A percentile compares a stretch with the other conserved stretches of the same genome.
These are phyloP conservation scores for Drepana falcataria DNA, from an alignment of 2,888 invertebrate species.

Conservation along the genomic window DNA sequence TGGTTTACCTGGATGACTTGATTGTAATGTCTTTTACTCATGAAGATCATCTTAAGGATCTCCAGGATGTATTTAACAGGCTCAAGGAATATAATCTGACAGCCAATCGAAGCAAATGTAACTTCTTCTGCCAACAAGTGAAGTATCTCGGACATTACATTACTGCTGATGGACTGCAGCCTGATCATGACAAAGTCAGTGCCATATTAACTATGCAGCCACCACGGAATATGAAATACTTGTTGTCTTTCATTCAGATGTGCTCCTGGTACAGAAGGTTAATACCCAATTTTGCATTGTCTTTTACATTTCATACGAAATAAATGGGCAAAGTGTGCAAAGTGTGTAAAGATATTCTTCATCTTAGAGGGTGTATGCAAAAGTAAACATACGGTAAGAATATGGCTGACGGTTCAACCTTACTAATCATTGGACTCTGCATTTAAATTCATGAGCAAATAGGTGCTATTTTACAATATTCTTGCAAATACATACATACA, in stretches of 20 bases:
- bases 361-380: too few species aligned
- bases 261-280: slow-evolving; percentile 13
- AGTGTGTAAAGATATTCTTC: too few species aligned
- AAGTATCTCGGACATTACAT: slow-evolving; percentile 33
- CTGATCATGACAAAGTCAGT: slow-evolving; percentile 26
- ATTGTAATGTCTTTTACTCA: slow-evolving; percentile 23
- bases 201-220: slow-evolving; percentile 20
- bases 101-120: slow-evolving; percentile 26
- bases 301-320: too few species aligned
- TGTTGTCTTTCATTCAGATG: slow-evolving; percentile 5
- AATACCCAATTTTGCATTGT: slow-evolving; percentile 10
- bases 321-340: too few species aligned
- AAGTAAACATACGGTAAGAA: too few species aligned
- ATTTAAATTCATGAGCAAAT: too few species aligned
- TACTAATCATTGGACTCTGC: too few species aligned
- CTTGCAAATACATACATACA: too few species aligned
- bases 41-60: slow-evolving; percentile 23
- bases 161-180: slow-evolving; percentile 17
- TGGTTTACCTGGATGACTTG: slow-evolving; percentile 33
- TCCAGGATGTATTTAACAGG: slow-evolving; percentile 21
- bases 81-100: slow-evolving; percentile 19
- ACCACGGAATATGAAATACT: slow-evolving; percentile 5
- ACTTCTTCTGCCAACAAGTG: slow-evolving; percentile 20
- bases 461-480: too few species aligned
- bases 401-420: too few species aligned